Percentiles rank a stretch among this genome's conserved stretches.
Conservation (phyloP, 2,113 vertebrate genomes). For the Zeus faber region DNA sequence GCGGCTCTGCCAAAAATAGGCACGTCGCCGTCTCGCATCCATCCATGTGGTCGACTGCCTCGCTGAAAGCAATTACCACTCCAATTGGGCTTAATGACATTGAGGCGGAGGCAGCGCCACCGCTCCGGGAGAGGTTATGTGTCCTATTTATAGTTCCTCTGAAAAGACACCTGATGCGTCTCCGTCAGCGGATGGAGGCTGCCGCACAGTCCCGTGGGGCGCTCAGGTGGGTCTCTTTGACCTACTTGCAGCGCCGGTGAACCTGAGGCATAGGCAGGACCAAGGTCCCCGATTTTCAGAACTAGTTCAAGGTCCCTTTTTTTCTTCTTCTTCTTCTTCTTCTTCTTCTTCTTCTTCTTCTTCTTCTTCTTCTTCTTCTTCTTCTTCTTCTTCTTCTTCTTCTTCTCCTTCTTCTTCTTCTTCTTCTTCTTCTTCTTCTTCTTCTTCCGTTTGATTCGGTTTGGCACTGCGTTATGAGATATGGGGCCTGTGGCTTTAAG, state of each 20-base stretch:
- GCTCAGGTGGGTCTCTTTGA: slow-evolving; percentile 38
- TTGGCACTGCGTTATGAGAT: no score
- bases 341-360: no score
- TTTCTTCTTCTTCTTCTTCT: no score
- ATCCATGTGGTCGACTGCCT: slow-evolving; percentile 64
- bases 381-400: no score
- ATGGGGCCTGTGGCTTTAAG: no score
- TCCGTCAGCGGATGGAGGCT: slow-evolving; percentile 38
- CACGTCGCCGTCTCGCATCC: slow-evolving; percentile 47
- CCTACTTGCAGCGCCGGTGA: slow-evolving; percentile 32
- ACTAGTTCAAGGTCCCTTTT: no score
- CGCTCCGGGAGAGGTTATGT: slow-evolving; percentile 51
- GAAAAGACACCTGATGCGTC: slow-evolving; percentile 60
- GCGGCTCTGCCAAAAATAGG: slow-evolving; percentile 48
- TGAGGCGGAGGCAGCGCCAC: slow-evolving; percentile 49
- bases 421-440: no score
- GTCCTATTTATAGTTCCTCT: slow-evolving; percentile 67
- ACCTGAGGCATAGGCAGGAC: no score
- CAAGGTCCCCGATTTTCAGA: no score
- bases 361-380: no score
- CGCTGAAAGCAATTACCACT: slow-evolving; percentile 67
- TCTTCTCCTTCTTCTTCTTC: no score
- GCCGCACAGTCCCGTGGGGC: slow-evolving; percentile 14
- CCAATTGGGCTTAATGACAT: slow-evolving; percentile 69
- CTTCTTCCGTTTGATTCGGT: no score